Evolutionary conservation across 1,140 invertebrate species (phyloP), one percentile per base, ranked within the genome.

Genomic region (Palaemon carinicauda): DNA sequence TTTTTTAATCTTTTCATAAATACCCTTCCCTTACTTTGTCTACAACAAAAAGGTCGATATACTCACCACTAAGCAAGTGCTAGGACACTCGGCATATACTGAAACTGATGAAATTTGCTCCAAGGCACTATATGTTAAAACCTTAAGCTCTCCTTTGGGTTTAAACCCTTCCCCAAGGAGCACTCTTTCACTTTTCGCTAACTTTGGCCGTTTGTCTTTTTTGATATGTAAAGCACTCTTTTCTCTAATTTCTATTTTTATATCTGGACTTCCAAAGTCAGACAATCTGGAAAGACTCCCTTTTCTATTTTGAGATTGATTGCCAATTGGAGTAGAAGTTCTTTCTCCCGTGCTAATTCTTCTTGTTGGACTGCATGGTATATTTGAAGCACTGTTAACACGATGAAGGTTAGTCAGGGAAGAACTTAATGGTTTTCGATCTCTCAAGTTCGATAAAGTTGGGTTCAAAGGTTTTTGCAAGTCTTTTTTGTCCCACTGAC

Each of bases 351-450:
- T 14, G n/a, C 24, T 33, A 27, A 71, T 29, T 31, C 84, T 60
- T 24, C 73, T 78, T 12, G 41, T 33, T 27, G 84, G 84, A 54
- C 84, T 86, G 17, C 65, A 60, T 24, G 74, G 84, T 7, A 88
- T 41, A 33, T 53, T 77, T 51, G 82, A 65, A 5, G 79, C 65
- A 73, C 88, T 86, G 80, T 80, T 79, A 24, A 73, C 56, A 17
- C 52, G 77, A 54, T 85, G 86, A 17, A 88, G 82, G 54, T 51
- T 41, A 5, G 79, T 86, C n/a, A 82, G 50, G 4, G 88, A 88
- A 21, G 82, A 85, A 77, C 88, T 88, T 10, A 88, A 41, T 24
- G 80, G 88, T 60, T 86, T 81, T 4, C 82, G 80, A 19, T 88
- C 79, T 54, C 75, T 88, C 2, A 88, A 41, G 21, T 85, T 85